Evolutionary conservation across 2,797 vertebrate species (phyloP), one percentile per base, ranked within the genome.

Genomic region (Halcyon leucocephala): DNA sequence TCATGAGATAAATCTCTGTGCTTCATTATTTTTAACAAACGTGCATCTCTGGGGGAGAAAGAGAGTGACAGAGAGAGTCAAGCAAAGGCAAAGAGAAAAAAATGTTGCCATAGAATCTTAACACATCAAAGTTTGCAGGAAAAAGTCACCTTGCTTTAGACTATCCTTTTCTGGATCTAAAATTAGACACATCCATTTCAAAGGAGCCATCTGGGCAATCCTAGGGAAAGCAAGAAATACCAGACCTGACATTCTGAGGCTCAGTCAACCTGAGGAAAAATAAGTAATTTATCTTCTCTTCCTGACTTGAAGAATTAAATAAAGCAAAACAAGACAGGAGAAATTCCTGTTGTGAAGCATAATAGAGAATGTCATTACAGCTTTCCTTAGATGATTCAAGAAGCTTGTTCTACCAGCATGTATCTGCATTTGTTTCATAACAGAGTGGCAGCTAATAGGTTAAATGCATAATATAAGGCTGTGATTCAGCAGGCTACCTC

Each of bases 151-250:
- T 95, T 97, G 84, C 65, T 74, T 93, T 71, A 85, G 52, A 94
- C 28, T 51, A 8, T 62, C 28, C 9, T 83, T 77, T 86, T 70
- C 72, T 91, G 86, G 57, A 29, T 95, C 62, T 97, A 93, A 97
- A 97, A 96, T 97, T 95, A 95, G 72, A 71, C 11, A 74, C 24
- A 79, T 80, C 20, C 58, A 92, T 95, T 96, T 97, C 90, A 93
- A 97, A 97, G 74, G 37, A 94, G 24, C 55, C 80, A 93, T 90
- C 82, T 82, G 86, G 80, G 69, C 87, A 90, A 93, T 87, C 80
- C 66, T 90, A 79, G 85, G 80, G 70, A 96, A 96, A 95, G 91
- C 8, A 79, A 65, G 69, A 80, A n/a, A 89, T 49, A 89, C 41
- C 19, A 86, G 52, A 82, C 28, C 39, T 85, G 82, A 76, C 55